Evolutionary conservation across 2,888 invertebrate species (phyloP), one percentile per base, ranked within the genome.

Genomic region (Zonitis immaculata): DNA sequence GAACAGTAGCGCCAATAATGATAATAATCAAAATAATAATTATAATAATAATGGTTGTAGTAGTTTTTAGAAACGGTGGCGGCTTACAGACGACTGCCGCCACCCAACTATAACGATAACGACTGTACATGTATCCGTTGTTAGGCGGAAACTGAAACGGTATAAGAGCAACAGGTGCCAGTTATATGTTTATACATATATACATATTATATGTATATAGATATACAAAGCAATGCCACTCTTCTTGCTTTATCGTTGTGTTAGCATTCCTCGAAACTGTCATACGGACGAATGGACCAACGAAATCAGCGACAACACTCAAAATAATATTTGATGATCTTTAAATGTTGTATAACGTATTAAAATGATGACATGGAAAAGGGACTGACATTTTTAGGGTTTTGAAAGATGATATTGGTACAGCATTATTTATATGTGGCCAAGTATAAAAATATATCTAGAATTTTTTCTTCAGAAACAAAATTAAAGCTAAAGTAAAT

Each of bases 101-200:
- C 42, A 20, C 20, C 27, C 39, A 50, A 45, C 52, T 56, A n/a
- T n/a, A 53, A 53, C 56, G 56, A 53, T 53, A 53, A 53, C 56
- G 56, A 56, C 28, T 53, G 56, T 52, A 53, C 56, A 52, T 56
- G 64, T 66, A 64, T 66, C 61, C 63, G 62, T 59, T 61, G 64
- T 62, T 64, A 62, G 59, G 58, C 64, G 60, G 60, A 63, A 62
- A 63, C 59, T 57, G 59, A 61, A 60, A 55, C 57, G 56, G 54
- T 49, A 52, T 46, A 53, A 25, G 44, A 54, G 60, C 60, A 60
- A 60, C 60, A 60, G 61, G 61, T 60, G 60, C 45, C 30, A 45
- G 44, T 44, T 44, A 44, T n/a, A n/a, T n/a, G n/a, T n/a, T n/a
- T n/a, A n/a, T n/a, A n/a, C n/a, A n/a, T n/a, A n/a, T n/a, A n/a